phyloP scores from a whole-genome alignment of 1,140 invertebrate species.

The Ostrea denselamellosa region DNA sequence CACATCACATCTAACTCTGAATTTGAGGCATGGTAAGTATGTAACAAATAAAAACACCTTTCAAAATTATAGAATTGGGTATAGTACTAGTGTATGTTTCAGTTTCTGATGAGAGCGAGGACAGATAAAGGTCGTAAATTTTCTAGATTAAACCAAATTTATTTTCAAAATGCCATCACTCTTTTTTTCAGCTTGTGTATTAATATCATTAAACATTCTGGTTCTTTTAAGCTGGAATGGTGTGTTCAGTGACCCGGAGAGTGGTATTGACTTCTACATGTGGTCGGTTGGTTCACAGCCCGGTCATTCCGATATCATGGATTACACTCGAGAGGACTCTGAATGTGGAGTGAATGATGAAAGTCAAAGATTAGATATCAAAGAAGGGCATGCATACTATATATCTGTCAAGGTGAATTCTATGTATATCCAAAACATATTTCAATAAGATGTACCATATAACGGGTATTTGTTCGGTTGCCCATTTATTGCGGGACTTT shows the following conservation, averaged over 20 bases:
- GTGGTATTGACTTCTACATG: conserved; percentile 55
- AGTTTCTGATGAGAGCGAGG: no score
- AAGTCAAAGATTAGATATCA: conserved; percentile 19
- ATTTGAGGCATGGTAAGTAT: neutral
- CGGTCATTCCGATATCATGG: conserved; percentile 61
- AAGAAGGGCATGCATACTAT: conserved; percentile 63
- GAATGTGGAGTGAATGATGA: conserved; percentile 52
- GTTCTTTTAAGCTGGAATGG: conserved; percentile 59
- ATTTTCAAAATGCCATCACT: no score
- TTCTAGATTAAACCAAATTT: no score
- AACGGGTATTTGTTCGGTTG: no score
- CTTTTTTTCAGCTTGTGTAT: no score
- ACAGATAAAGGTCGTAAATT: no score
- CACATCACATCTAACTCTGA: neutral
- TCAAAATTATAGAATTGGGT: no score
- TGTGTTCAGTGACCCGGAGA: conserved; percentile 60
- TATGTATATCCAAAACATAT: neutral
- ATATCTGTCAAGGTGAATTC: conserved; percentile 57
- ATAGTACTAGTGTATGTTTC: no score
- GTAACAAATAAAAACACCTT: no score
- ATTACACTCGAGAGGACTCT: neutral
- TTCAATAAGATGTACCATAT: no score
- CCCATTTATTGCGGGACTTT: no score
- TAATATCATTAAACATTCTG: neutral
- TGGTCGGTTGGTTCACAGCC: conserved; percentile 60